Conservation (phyloP, 1,140 invertebrate species). For the Nephila pilipes region DNA sequence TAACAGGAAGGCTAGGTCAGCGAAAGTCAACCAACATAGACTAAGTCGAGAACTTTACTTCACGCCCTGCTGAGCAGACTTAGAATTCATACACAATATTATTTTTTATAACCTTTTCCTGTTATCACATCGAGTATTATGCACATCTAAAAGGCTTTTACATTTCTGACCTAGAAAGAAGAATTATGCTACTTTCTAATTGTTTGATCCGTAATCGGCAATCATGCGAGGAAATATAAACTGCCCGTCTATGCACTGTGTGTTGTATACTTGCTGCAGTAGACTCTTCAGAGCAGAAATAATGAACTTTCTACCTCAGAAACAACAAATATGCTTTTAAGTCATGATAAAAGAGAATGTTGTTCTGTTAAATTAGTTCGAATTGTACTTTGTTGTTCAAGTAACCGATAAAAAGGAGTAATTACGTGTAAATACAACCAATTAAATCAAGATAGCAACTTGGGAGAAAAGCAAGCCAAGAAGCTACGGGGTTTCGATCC, state of each 20-base stretch:
- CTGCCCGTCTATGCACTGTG: not conserved
- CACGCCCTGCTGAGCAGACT: not conserved
- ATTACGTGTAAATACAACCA: not conserved
- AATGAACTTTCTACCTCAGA: constrained; percentile 1
- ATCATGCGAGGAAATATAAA: not conserved
- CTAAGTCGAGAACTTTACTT: not conserved
- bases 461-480: not conserved
- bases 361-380: not conserved
- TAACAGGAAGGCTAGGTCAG: not conserved
- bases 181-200: constrained; percentile 30
- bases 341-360: not conserved
- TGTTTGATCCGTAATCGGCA: constrained; percentile 5
- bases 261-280: not conserved
- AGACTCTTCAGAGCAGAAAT: not conserved
- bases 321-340: not conserved
- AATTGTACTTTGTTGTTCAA: not conserved
- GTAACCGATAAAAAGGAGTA: not conserved
- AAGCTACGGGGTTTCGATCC: not conserved
- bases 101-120: constrained; percentile 24
- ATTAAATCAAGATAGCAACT: constrained; percentile 13
- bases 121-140: not conserved
- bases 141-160: not conserved
- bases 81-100: not conserved
- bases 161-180: constrained; percentile 1
- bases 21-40: not conserved